These are phyloP conservation scores for Sebastes hubbsi DNA, from an alignment of 2,797 vertebrate genomes.

Conservation along the genomic window DNA sequence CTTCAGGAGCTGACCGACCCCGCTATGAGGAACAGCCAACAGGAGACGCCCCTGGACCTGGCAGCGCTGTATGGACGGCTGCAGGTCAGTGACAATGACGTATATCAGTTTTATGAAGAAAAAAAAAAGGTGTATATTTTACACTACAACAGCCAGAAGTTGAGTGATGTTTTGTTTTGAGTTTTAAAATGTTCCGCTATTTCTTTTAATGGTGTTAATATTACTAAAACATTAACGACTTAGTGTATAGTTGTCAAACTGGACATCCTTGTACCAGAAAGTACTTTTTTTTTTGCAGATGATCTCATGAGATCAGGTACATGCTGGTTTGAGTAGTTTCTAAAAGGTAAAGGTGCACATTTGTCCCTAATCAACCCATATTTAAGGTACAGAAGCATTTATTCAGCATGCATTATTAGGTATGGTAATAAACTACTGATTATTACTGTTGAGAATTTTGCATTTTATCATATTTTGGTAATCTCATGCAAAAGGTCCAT, in stretches of 20 bases:
- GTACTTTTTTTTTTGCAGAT: neutral
- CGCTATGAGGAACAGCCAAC: conserved; percentile 92
- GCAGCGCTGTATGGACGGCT: conserved; percentile 94
- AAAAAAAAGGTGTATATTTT: neutral
- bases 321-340: neutral
- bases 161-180: neutral
- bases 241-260: neutral
- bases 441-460: neutral
- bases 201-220: neutral
- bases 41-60: conserved; percentile 94
- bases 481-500: neutral
- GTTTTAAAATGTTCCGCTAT: neutral
- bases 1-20: conserved; percentile 95
- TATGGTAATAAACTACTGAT: fast-evolving
- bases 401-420: neutral
- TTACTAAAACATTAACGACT: neutral
- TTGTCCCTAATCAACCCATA: neutral
- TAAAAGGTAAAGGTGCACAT: neutral
- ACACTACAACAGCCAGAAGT: neutral
- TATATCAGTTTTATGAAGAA: neutral
- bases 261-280: neutral
- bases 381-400: neutral
- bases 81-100: conserved; percentile 63
- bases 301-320: neutral
- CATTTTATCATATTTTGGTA: neutral